phyloP scores from a whole-genome alignment of 2,797 vertebrate genomes.

The Chaetodon trifasciatus region DNA sequence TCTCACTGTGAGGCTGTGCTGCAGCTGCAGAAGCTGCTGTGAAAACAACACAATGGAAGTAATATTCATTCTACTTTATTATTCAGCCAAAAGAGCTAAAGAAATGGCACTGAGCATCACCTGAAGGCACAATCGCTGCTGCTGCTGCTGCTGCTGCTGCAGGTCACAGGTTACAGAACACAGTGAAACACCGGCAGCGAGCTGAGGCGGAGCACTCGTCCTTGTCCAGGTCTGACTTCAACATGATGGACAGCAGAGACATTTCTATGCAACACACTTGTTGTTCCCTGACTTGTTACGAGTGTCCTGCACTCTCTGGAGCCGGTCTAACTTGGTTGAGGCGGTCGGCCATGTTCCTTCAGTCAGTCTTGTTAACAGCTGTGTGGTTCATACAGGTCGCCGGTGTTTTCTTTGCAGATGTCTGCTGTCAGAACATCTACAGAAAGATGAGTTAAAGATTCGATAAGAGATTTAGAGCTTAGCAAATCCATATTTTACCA shows the following conservation, averaged over 20 bases:
- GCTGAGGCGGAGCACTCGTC: background rate
- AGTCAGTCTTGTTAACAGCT: background rate
- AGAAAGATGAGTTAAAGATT: conserved; percentile 7
- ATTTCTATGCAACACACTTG: background rate
- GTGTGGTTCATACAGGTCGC: background rate
- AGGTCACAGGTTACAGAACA: background rate
- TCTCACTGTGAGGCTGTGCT: background rate
- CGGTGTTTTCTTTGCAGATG: background rate
- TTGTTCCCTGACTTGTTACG: background rate
- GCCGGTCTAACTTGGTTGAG: background rate
- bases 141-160: background rate
- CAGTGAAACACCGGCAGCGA: background rate
- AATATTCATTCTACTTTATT: background rate
- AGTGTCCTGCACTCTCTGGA: background rate
- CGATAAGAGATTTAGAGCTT: background rate
- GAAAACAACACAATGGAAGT: background rate
- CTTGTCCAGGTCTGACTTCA: background rate
- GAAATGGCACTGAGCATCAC: background rate
- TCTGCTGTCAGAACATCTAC: background rate
- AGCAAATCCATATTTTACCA: conserved; percentile 18
- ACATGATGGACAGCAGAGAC: background rate
- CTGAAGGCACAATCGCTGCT: background rate
- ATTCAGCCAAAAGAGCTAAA: background rate
- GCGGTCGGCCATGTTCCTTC: background rate
- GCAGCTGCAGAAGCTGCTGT: background rate